These are phyloP conservation scores for Battus philenor DNA, from an alignment of 1,140 invertebrate genomes.

Conservation along the genomic window DNA sequence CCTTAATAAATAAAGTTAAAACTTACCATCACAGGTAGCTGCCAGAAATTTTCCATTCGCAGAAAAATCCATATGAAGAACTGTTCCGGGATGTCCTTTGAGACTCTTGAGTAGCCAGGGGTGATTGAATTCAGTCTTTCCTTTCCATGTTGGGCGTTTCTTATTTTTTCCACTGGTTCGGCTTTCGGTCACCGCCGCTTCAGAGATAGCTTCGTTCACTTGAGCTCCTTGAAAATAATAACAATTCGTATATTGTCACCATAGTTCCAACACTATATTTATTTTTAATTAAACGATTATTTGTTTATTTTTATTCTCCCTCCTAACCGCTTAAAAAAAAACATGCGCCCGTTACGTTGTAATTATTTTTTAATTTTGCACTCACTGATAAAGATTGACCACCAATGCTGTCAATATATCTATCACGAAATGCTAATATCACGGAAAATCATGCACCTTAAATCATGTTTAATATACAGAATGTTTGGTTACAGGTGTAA, in stretches of 20 bases:
- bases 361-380: too few species aligned
- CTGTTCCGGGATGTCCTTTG: constrained; percentile 85
- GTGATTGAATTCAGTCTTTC: constrained; percentile 76
- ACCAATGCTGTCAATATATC: too few species aligned
- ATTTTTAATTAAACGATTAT: too few species aligned
- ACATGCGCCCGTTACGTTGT: too few species aligned
- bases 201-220: constrained; percentile 28
- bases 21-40: constrained; percentile 88
- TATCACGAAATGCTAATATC: too few species aligned
- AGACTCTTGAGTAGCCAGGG: constrained; percentile 85
- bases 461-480: too few species aligned
- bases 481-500: too few species aligned
- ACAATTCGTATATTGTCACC: not conserved
- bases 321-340: too few species aligned
- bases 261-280: too few species aligned
- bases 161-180: constrained; percentile 46
- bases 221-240: constrained; percentile 31
- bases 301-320: too few species aligned
- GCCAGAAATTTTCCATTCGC: constrained; percentile 89
- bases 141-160: constrained; percentile 55
- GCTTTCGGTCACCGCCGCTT: constrained; percentile 31
- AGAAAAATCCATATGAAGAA: constrained; percentile 87
- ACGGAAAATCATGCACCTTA: too few species aligned
- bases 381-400: too few species aligned
- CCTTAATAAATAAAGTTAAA: constrained; percentile 14